Evolutionary conservation across 2,797 vertebrate species (phyloP).

Genomic region (Acropternis orthonyx): DNA sequence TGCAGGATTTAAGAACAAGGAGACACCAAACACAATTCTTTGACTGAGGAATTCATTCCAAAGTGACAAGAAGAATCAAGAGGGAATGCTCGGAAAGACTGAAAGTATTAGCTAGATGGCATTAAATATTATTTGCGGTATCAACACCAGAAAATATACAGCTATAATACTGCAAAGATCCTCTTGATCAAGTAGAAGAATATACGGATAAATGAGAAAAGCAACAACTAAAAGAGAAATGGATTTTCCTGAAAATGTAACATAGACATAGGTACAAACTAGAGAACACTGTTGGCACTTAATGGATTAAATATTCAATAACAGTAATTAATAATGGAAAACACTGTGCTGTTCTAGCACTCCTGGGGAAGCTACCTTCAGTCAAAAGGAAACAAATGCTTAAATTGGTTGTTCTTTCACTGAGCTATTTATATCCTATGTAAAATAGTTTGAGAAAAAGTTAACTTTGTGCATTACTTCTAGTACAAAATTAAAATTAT

Average conservation of each 20-base stretch:
- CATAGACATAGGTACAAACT: background rate
- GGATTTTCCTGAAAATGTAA: background rate
- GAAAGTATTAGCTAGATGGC: background rate
- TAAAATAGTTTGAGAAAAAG: background rate
- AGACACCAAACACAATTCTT: background rate
- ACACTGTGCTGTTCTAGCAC: background rate
- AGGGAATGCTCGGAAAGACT: background rate
- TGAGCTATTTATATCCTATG: background rate
- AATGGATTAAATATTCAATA: background rate
- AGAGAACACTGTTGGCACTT: background rate
- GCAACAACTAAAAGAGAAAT: background rate
- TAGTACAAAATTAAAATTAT: background rate
- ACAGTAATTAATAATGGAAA: slow-evolving; percentile 22
- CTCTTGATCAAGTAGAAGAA: background rate
- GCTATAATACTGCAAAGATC: background rate
- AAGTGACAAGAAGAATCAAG: background rate
- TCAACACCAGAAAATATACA: background rate
- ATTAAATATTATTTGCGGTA: background rate
- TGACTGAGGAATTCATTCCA: background rate
- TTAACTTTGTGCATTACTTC: background rate
- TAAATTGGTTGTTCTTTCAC: background rate
- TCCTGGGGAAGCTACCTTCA: background rate
- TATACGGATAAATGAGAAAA: background rate
- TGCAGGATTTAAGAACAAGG: background rate
- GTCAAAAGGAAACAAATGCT: background rate